Evolutionary conservation across 2,113 vertebrate genomes (phyloP), one percentile per base, ranked within the genome.

Genomic region (Nycticebus coucang): DNA sequence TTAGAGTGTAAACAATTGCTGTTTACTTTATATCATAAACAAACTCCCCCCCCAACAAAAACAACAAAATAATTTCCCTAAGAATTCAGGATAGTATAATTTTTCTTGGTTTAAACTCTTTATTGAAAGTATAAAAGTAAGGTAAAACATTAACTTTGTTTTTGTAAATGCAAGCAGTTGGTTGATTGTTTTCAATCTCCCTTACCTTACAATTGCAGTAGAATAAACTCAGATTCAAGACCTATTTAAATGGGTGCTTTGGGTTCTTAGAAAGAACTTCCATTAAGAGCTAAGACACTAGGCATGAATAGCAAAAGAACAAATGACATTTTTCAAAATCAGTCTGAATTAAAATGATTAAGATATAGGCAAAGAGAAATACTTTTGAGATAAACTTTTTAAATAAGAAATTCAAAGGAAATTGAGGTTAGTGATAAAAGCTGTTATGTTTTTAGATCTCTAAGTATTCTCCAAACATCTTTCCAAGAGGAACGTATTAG

Each of bases 41-140:
- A 30, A 22, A 68, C 15, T 7, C 6, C 66, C 10, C 4, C 57
- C 9, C n/a, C 10, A 33, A 83, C 10, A 19, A 68, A 5, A 69
- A 64, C 75, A 93, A 64, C 17, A 82, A 55, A 89, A 21, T 66
- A 68, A 86, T 24, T 87, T 94, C 66, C 57, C 15, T 57, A 82
- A 91, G 41, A 95, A 26, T 89, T 88, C 8, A 66, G 55, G 57
- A 79, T 64, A 37, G 15, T 59, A 21, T 60, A 13, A 8, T 50
- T 89, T 86, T 96, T 94, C n/a, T 62, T 84, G 15, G 5, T 88
- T 80, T 83, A 78, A 88, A 82, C 4, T 74, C 14, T 64, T 92
- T 74, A 57, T 71, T 95, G 33, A 24, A 93, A 71, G 55, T 28
- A 82, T 35, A 33, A 74, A 90, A 66, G 2, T 37, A 83, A 82